These are phyloP conservation scores for Eugnorisma glareosa DNA, from an alignment of 2,888 invertebrate species.

Conservation along the genomic window DNA sequence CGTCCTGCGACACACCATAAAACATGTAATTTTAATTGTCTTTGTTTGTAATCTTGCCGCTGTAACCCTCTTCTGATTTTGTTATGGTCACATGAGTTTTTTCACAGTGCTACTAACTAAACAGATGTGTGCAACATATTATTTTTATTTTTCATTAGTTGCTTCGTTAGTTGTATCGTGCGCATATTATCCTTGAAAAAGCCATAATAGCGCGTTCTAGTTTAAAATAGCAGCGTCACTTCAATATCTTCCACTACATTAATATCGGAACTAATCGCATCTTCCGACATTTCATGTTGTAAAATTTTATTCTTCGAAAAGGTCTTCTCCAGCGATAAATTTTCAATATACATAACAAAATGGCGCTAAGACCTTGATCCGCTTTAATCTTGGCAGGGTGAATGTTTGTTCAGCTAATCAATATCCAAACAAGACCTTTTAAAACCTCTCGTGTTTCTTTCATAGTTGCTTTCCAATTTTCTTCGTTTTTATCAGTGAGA, in stretches of 20 bases:
- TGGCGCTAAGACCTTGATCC: conserved; percentile 52
- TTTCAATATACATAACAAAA: conserved; percentile 29
- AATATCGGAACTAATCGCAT: conserved; percentile 12
- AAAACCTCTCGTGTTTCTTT: conserved; percentile 1
- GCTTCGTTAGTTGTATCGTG: conserved; percentile 25
- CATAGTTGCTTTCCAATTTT: conserved; percentile 18
- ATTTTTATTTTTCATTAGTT: conserved; percentile 31
- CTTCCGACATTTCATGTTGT: not conserved
- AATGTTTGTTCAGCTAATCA: conserved; percentile 54
- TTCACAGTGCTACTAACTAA: not conserved
- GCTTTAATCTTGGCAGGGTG: conserved; percentile 48
- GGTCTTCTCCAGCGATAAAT: not conserved
- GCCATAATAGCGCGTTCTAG: conserved; percentile 22
- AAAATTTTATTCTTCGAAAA: not conserved
- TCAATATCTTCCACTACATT: conserved; percentile 30
- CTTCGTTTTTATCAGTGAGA: conserved; percentile 15
- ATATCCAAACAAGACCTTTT: conserved; percentile 49
- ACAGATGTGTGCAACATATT: not conserved
- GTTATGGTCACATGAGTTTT: not conserved
- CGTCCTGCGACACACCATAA: not conserved
- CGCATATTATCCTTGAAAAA: conserved; percentile 34
- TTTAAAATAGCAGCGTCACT: conserved; percentile 38
- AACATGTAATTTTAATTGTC: conserved; percentile 8
- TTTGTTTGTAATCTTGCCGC: not conserved
- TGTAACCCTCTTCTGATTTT: not conserved